A percentile compares a stretch with the other conserved stretches of the same genome.
Conservation (phyloP, 2,888 invertebrate species). For the Eupithecia subumbrata region DNA sequence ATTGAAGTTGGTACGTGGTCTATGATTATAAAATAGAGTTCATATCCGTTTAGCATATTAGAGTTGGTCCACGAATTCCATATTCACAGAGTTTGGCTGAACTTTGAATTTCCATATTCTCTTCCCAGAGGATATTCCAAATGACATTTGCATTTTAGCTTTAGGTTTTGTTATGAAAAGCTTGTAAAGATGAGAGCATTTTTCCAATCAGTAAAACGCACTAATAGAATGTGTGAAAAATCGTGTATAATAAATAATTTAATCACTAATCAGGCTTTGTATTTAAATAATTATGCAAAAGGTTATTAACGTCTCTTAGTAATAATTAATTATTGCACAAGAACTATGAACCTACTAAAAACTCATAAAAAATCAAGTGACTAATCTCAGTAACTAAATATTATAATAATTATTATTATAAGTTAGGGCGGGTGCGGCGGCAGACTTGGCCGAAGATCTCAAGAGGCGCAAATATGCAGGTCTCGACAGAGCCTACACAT, state of each 20-base stretch:
- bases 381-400: no score
- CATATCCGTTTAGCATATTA: background rate
- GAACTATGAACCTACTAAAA: background rate
- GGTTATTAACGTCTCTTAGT: background rate
- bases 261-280: background rate
- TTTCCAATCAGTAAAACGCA: background rate
- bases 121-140: background rate
- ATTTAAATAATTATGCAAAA: background rate
- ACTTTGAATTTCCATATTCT: slow-evolving; percentile 11
- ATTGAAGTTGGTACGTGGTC: slow-evolving; percentile 2
- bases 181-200: background rate
- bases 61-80: no score
- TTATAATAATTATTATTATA: no score
- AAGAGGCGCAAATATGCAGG: no score
- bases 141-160: background rate
- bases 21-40: slow-evolving; percentile 7
- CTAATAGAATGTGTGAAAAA: no score
- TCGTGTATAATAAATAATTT: no score
- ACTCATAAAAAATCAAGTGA: background rate
- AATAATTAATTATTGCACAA: background rate
- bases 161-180: background rate
- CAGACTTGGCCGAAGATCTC: no score
- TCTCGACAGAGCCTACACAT: no score
- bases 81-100: background rate
- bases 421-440: no score